Conservation (phyloP, 1,140 invertebrate genomes). For the Dreissena rostriformis region DNA sequence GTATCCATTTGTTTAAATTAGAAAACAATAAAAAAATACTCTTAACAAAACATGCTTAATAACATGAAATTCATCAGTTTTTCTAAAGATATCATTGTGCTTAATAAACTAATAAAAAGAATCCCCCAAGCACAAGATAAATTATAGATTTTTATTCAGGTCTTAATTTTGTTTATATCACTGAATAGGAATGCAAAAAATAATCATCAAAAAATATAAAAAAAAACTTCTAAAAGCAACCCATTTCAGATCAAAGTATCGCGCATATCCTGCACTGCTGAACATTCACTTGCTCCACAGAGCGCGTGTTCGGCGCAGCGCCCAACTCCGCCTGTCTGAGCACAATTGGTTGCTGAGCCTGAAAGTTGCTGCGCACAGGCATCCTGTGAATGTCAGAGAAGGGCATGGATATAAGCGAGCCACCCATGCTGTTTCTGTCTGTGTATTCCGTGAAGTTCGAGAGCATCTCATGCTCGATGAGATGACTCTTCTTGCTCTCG, state of each 20-base stretch:
- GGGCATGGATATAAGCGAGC: slow-evolving; percentile 9
- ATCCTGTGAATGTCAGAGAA: not conserved
- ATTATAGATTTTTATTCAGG: too few species aligned
- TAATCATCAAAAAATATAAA: too few species aligned
- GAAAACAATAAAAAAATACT: too few species aligned
- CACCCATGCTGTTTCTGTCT: slow-evolving; percentile 18
- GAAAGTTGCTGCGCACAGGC: not conserved
- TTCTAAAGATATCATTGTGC: too few species aligned
- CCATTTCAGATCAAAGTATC: slow-evolving; percentile 35
- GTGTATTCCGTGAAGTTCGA: slow-evolving; percentile 12
- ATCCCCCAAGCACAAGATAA: too few species aligned
- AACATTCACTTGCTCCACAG: slow-evolving; percentile 47
- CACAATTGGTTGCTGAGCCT: not conserved
- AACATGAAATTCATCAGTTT: too few species aligned
- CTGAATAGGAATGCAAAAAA: too few species aligned
- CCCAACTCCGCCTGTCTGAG: not conserved
- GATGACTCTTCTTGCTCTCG: slow-evolving; percentile 31
- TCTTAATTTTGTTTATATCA: too few species aligned
- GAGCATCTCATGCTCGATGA: slow-evolving; percentile 18
- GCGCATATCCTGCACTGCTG: slow-evolving; percentile 26
- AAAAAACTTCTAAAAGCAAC: too few species aligned
- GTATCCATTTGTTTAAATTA: too few species aligned
- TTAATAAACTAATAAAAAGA: too few species aligned
- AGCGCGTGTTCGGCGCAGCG: not conserved
- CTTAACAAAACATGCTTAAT: too few species aligned